phyloP scores from a whole-genome alignment of 2,888 invertebrate genomes.

The Mythimna impura region DNA sequence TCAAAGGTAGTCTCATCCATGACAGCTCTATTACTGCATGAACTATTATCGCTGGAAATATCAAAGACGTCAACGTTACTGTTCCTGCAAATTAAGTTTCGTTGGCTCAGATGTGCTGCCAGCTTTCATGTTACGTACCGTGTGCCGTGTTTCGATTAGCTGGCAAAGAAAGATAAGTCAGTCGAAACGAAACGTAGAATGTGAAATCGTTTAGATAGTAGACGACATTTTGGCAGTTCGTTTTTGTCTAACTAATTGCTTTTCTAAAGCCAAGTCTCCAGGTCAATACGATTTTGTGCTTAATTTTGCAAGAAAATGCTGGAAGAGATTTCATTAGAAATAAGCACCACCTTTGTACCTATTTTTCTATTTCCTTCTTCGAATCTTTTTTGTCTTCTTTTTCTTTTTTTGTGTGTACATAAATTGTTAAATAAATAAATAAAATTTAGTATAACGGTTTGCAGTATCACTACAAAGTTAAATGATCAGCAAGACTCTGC shows the following conservation, averaged over 20 bases:
- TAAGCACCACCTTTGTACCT: too few species aligned
- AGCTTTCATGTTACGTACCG: background rate
- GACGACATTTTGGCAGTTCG: background rate
- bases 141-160: conserved; percentile 7
- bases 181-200: background rate
- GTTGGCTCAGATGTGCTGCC: background rate
- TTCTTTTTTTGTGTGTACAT: too few species aligned
- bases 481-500: too few species aligned
- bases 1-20: background rate
- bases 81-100: conserved; percentile 10
- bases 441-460: too few species aligned
- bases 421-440: too few species aligned
- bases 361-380: too few species aligned
- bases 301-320: background rate
- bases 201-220: background rate
- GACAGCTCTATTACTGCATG: background rate
- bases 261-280: background rate
- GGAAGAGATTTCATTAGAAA: too few species aligned
- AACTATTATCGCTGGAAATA: conserved; percentile 7
- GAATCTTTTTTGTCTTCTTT: too few species aligned
- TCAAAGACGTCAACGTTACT: background rate
- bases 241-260: background rate
- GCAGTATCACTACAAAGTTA: too few species aligned
- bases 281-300: background rate
- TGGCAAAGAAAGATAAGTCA: conserved; percentile 12